Percentiles rank a stretch among this genome's conserved stretches.
Evolutionary conservation across 2,113 vertebrate species (phyloP).

Genomic region (Cynocephalus volans): DNA sequence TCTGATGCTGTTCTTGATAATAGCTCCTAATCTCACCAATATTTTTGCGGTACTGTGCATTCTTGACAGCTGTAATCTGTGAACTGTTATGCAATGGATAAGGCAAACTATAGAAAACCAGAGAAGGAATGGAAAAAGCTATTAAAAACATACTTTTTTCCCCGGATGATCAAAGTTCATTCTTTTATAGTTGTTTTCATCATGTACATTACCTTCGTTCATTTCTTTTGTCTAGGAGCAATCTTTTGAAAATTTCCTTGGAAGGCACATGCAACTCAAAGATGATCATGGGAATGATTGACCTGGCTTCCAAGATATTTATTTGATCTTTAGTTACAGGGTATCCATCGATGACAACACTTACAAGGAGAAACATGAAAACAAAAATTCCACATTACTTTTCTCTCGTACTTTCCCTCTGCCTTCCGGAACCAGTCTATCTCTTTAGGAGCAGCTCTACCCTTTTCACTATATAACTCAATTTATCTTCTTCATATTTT

Average conservation of each 20-base stretch:
- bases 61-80: constrained; percentile 91
- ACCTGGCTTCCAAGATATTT: constrained; percentile 89
- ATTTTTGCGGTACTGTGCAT: constrained; percentile 91
- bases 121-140: constrained; percentile 35
- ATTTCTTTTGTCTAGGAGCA: constrained; percentile 89
- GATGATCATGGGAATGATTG: constrained; percentile 93
- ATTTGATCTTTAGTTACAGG: constrained; percentile 93
- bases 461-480: background rate
- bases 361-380: constrained; percentile 78
- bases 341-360: constrained; percentile 96
- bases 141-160: background rate
- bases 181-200: background rate
- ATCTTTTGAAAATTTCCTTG: constrained; percentile 94
- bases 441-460: background rate
- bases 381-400: background rate
- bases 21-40: constrained; percentile 88
- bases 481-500: background rate
- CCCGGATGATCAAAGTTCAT: background rate
- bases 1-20: constrained; percentile 92
- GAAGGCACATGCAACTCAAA: constrained; percentile 93
- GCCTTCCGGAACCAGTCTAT: background rate
- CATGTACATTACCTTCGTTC: constrained; percentile 88
- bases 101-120: constrained; percentile 78
- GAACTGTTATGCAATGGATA: constrained; percentile 92
- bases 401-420: background rate